Evolutionary conservation across 2,888 invertebrate genomes (phyloP).

Genomic region (Eledone cirrhosa): DNA sequence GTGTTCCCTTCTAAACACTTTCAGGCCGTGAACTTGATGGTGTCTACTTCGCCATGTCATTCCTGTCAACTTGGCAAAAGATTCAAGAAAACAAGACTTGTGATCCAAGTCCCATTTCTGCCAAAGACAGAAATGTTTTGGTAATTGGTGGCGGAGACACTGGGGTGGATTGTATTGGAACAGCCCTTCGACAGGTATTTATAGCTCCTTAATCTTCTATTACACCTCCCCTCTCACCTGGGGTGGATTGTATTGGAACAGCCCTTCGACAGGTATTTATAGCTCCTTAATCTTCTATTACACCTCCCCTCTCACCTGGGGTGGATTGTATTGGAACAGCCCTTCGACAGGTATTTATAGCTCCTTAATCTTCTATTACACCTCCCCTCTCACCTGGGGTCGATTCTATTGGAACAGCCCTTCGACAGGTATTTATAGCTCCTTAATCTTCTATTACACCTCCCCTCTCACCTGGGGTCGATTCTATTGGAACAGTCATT

Average conservation of each 20-base stretch:
- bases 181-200: conserved; percentile 81
- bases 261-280: conserved; percentile 78
- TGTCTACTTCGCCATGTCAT: conserved; percentile 98
- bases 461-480: no score
- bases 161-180: conserved; percentile 98
- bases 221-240: no score
- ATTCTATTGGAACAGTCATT: no score
- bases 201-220: neutral
- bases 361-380: neutral
- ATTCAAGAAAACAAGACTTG: conserved; percentile 77
- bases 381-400: no score
- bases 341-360: conserved; percentile 74
- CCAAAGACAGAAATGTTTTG: conserved; percentile 92
- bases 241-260: conserved; percentile 98
- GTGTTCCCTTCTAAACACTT: conserved; percentile 25
- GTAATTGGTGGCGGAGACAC: conserved; percentile 89
- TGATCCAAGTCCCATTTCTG: conserved; percentile 74
- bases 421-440: conserved; percentile 74
- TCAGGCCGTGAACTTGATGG: conserved; percentile 87
- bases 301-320: no score
- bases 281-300: neutral
- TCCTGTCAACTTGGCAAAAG: conserved; percentile 95
- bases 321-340: conserved; percentile 99
- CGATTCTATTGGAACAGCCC: conserved; percentile 97
- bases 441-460: neutral